Evolutionary conservation across 2,888 invertebrate species (phyloP).

Genomic region (Pristionchus japonicus): DNA sequence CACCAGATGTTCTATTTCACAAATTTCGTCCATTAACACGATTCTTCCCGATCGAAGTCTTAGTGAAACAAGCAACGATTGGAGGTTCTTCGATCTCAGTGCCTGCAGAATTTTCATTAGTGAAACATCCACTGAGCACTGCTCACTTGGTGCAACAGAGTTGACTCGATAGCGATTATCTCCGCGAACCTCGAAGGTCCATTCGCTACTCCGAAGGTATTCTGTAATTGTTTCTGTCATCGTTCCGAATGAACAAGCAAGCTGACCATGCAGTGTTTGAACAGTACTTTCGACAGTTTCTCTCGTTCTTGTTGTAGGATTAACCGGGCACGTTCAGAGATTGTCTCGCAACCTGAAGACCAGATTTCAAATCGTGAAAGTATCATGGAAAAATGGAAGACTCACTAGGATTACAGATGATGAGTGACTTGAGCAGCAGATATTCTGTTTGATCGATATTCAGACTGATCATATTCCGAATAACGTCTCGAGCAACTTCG

Average conservation of each 20-base stretch:
- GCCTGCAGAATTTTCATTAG: not conserved
- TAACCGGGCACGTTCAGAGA: not conserved
- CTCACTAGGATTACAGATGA: not conserved
- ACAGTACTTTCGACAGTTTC: not conserved
- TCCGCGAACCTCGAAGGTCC: not conserved
- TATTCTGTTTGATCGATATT: not conserved
- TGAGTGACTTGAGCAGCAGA: not conserved
- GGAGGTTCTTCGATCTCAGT: not conserved
- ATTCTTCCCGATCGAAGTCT: not conserved
- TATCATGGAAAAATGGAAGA: too few species aligned
- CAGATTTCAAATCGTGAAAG: not conserved
- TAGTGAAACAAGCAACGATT: not conserved
- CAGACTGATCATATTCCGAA: not conserved
- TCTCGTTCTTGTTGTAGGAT: not conserved
- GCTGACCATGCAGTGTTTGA: not conserved
- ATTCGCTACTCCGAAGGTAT: not conserved
- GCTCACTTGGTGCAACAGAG: not conserved
- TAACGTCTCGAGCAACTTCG: not conserved
- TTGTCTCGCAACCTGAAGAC: not conserved
- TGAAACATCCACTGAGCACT: too few species aligned
- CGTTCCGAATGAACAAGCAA: too few species aligned
- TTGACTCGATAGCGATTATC: not conserved
- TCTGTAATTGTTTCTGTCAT: too few species aligned
- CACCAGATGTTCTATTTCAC: not conserved
- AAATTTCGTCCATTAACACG: not conserved